Conservation (phyloP, 2,113 vertebrate species). For the Cottus gobio region DNA sequence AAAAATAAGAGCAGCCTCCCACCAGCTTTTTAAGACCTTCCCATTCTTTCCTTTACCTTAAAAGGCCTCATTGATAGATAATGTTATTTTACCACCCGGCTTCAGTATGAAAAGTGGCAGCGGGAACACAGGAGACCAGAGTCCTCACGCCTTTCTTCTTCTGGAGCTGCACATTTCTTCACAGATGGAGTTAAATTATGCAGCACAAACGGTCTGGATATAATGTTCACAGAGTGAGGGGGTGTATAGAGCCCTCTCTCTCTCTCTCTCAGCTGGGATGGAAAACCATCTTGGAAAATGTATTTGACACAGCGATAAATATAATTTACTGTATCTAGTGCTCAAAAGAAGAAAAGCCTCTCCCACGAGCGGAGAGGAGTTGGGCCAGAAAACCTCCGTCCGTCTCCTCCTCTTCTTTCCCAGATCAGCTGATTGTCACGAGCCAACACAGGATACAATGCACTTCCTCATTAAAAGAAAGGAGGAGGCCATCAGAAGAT, state of each 20-base stretch:
- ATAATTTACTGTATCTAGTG: constrained; percentile 49
- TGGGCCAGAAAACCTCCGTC: constrained; percentile 4
- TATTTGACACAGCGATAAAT: constrained; percentile 66
- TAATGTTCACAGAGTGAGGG: constrained; percentile 65
- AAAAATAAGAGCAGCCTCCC: background rate
- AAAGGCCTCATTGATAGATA: constrained; percentile 37
- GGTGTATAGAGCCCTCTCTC: constrained; percentile 24
- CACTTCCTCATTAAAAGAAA: constrained; percentile 33
- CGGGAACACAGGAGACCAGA: constrained; percentile 53
- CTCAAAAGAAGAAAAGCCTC: background rate
- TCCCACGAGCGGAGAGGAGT: constrained; percentile 5
- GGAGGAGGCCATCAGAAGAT: constrained; percentile 12
- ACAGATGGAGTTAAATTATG: constrained; percentile 81
- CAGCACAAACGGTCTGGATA: constrained; percentile 75
- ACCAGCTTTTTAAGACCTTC: background rate
- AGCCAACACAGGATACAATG: constrained; percentile 6
- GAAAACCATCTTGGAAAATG: constrained; percentile 60
- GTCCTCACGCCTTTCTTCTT: constrained; percentile 56
- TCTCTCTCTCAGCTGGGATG: constrained; percentile 36
- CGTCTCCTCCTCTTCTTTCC: constrained; percentile 18
- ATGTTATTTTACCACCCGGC: constrained; percentile 36
- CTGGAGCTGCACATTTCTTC: constrained; percentile 59
- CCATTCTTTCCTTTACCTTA: constrained; percentile 11
- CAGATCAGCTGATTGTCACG: constrained; percentile 44
- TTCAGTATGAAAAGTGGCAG: constrained; percentile 44